Percentiles rank a stretch among this genome's conserved stretches.
These are phyloP conservation scores for Andrena flavipes DNA, from an alignment of 2,888 invertebrate genomes.

Conservation along the genomic window DNA sequence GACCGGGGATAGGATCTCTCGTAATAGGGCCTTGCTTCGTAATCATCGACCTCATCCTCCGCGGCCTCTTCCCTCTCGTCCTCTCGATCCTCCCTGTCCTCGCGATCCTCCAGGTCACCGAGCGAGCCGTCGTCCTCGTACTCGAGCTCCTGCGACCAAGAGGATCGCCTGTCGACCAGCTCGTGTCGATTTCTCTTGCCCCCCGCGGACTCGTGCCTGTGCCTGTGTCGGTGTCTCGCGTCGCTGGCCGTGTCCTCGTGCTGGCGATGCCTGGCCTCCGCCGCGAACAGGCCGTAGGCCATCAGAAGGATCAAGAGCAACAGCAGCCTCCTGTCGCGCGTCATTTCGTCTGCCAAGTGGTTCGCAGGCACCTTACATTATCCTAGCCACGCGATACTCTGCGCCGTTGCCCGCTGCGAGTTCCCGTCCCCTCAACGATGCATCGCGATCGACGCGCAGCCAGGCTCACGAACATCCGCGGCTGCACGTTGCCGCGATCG, in stretches of 20 bases:
- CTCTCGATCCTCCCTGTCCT: constrained; percentile 50
- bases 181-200: constrained; percentile 61
- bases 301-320: constrained; percentile 70
- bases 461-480: constrained; percentile 31
- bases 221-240: constrained; percentile 78
- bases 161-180: constrained; percentile 38
- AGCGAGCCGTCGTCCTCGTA: constrained; percentile 68
- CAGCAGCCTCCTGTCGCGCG: constrained; percentile 70
- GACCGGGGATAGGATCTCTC: constrained; percentile 48
- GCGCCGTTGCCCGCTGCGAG: constrained; percentile 2
- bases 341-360: constrained; percentile 69
- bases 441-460: constrained; percentile 46
- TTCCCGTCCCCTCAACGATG: constrained; percentile 23
- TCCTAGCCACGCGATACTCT: constrained; percentile 48
- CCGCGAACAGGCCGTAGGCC: constrained; percentile 62
- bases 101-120: constrained; percentile 67
- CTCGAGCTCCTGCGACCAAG: constrained; percentile 67
- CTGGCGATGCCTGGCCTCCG: constrained; percentile 71
- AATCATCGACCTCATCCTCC: constrained; percentile 41
- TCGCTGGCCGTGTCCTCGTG: constrained; percentile 62
- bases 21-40: constrained; percentile 52
- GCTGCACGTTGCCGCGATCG: constrained; percentile 50
- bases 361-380: constrained; percentile 69
- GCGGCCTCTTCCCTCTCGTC: constrained; percentile 38
- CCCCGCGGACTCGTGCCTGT: constrained; percentile 75